These are phyloP conservation scores for Ennomos fuscantarius DNA, from an alignment of 2,888 invertebrate species.

Conservation along the genomic window DNA sequence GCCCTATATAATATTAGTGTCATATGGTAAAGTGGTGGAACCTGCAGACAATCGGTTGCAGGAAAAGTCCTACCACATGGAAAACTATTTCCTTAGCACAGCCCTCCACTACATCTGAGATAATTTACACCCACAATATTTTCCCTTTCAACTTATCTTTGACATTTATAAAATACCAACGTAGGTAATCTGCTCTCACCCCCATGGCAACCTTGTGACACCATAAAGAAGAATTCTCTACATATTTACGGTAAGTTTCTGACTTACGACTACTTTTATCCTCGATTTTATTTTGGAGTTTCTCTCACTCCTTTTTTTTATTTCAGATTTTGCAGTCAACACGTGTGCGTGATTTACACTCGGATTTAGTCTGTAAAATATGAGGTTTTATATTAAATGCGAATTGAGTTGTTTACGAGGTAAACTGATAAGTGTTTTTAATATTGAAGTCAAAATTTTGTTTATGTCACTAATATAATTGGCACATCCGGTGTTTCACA, in stretches of 20 bases:
- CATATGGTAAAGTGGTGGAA: too few species aligned
- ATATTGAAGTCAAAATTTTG: conserved; percentile 1
- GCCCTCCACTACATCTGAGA: conserved; percentile 35
- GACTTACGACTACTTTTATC: conserved; percentile 32
- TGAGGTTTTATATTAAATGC: conserved; percentile 21
- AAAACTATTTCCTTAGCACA: conserved; percentile 3
- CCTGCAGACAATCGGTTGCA: too few species aligned
- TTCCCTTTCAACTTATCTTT: conserved; percentile 46
- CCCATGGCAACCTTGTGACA: conserved; percentile 38
- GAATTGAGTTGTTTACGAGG: conserved; percentile 7
- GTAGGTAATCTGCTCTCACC: conserved; percentile 40
- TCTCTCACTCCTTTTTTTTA: conserved; percentile 16
- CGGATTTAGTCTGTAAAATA: conserved; percentile 21
- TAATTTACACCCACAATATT: conserved; percentile 43
- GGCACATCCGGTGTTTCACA: too few species aligned
- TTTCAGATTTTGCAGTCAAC: conserved; percentile 25
- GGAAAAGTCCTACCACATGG: too few species aligned
- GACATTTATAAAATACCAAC: conserved; percentile 41
- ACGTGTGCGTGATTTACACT: conserved; percentile 32
- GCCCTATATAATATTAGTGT: too few species aligned
- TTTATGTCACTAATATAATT: not conserved
- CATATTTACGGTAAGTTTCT: conserved; percentile 41
- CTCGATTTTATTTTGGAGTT: conserved; percentile 30
- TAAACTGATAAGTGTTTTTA: not conserved
- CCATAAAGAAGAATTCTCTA: conserved; percentile 41